Evolutionary conservation across 1,140 invertebrate species (phyloP), one percentile per base, ranked within the genome.

Genomic region (Bombus waltoni): DNA sequence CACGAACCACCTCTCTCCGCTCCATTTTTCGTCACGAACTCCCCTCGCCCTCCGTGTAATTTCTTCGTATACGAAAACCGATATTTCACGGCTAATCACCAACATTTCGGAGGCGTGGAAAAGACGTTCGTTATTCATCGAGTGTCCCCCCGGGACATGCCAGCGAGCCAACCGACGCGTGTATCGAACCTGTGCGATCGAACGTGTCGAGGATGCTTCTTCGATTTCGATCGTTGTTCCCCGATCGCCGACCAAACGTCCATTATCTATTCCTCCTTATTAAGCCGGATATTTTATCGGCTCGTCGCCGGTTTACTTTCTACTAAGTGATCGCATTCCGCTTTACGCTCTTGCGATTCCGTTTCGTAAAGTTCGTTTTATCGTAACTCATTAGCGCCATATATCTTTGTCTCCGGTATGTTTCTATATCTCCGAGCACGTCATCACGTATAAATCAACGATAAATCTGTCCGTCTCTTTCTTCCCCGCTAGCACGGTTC

Each of bases 21-120:
- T 68, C 87, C 84, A 89, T 87, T 66, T 87, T 81, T 89, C 87
- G 79, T 89, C 88, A 83, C 88, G 87, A 77, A 25, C 47, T 35
- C 35, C 38, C 72, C n/a, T n/a, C 73, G 18, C 59, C 28, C 4
- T 42, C 40, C 40, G 79, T 81, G 90, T 88, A 92, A 93, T 93
- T 92, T 92, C 90, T 93, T 88, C 85, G 89, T 93, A 93, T 91
- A 90, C 91, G 91, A 95, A 95, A 95, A 95, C 94, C 95, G 94
- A 95, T 95, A 95, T 95, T 95, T 95, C 94, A 95, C 94, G 89
- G 93, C 93, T 95, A 95, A 95, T 95, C 94, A 95, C 94, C 94
- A 94, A 93, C 92, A 95, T 95, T 95, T 95, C 93, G 94, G 94
- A 95, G 95, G 95, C 95, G 95, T 95, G 94, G 95, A 95, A 95